These are phyloP conservation scores for Sinopyrophorus schimmeli DNA, from an alignment of 2,888 invertebrate species.

Conservation along the genomic window DNA sequence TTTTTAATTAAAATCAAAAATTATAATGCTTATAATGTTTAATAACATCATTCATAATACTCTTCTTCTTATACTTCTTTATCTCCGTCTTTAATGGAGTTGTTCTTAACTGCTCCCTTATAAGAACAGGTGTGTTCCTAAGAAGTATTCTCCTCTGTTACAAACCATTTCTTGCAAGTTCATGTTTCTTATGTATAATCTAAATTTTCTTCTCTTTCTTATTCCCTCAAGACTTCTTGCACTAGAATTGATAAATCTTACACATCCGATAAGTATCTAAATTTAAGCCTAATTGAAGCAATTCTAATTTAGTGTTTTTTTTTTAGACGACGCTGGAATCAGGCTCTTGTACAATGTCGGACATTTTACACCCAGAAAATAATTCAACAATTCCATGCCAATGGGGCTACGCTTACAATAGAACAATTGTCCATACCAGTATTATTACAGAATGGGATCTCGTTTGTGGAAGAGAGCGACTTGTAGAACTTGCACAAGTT, in stretches of 20 bases:
- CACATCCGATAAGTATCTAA: neutral
- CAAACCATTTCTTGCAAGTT: no score
- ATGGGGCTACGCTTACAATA: slow-evolving; percentile 60
- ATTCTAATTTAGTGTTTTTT: neutral
- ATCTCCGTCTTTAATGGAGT: no score
- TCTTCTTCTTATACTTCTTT: no score
- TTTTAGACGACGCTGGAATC: slow-evolving; percentile 15
- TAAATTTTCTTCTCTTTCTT: no score
- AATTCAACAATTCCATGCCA: slow-evolving; percentile 36
- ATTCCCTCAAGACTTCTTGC: no score
- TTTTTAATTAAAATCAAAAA: no score
- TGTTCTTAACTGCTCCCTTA: no score
- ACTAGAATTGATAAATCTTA: neutral
- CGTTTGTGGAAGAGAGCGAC: slow-evolving; percentile 63
- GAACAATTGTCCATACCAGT: slow-evolving; percentile 61
- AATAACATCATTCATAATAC: no score
- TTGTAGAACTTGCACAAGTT: slow-evolving; percentile 63
- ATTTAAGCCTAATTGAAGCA: neutral
- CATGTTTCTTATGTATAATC: no score
- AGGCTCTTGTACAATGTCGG: slow-evolving; percentile 15
- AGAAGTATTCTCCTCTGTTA: no score
- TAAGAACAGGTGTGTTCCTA: no score
- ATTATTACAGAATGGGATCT: slow-evolving; percentile 70
- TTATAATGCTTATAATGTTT: no score
- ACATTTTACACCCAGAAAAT: neutral